phyloP scores from a whole-genome alignment of 2,888 invertebrate genomes.

The Diogma glabrata region DNA sequence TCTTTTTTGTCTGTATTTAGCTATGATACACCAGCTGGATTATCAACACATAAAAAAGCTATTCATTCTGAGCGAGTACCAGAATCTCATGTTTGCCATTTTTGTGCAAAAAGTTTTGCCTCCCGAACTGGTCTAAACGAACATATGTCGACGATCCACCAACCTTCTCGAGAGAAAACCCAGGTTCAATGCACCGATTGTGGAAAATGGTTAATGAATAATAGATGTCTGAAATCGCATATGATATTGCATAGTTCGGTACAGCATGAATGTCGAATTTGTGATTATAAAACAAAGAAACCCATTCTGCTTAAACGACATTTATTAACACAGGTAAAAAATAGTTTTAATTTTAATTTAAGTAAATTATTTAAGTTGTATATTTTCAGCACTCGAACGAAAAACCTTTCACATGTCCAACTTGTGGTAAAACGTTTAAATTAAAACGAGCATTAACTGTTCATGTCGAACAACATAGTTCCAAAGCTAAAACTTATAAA shows the following conservation, averaged over 20 bases:
- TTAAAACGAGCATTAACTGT: slow-evolving; percentile 17
- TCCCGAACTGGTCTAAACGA: slow-evolving; percentile 15
- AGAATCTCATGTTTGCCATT: slow-evolving; percentile 15
- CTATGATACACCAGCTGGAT: slow-evolving; percentile 16
- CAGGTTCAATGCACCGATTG: slow-evolving; percentile 16
- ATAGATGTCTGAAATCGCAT: slow-evolving; percentile 17
- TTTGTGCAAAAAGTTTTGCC: slow-evolving; percentile 16
- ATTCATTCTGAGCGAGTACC: slow-evolving; percentile 10
- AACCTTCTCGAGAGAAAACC: slow-evolving; percentile 16
- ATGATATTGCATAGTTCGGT: slow-evolving; percentile 15
- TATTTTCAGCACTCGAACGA: slow-evolving; percentile 11
- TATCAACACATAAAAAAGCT: slow-evolving; percentile 15
- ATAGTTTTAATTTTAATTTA: neutral
- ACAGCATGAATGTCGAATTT: slow-evolving; percentile 12
- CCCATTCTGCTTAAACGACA: slow-evolving; percentile 16
- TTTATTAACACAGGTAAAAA: slow-evolving; percentile 13
- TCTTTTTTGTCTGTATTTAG: slow-evolving; percentile 3
- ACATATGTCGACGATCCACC: slow-evolving; percentile 14
- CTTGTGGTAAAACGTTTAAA: slow-evolving; percentile 16
- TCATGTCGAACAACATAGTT: slow-evolving; percentile 14
- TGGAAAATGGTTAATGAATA: slow-evolving; percentile 18
- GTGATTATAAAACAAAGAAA: slow-evolving; percentile 17
- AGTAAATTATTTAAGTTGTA: too few species aligned
- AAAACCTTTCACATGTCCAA: slow-evolving; percentile 12
- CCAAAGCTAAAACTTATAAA: slow-evolving; percentile 7